These are phyloP conservation scores for Peucedramus taeniatus DNA, from an alignment of 2,113 vertebrate genomes.

Conservation along the genomic window DNA sequence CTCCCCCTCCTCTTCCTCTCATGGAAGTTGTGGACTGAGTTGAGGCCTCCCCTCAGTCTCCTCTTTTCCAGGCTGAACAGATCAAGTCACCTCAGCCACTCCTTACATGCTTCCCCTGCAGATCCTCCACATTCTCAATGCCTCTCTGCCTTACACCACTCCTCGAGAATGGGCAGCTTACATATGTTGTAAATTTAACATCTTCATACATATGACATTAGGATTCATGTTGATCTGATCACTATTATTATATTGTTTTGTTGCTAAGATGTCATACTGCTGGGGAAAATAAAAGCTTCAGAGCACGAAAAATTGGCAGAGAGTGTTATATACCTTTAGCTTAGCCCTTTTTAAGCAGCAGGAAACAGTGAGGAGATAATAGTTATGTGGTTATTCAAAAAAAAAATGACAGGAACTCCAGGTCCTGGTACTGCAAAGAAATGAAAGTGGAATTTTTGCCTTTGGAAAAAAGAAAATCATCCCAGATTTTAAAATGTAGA, in stretches of 20 bases:
- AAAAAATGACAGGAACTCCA: slow-evolving; percentile 28
- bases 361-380: not conserved
- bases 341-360: not conserved
- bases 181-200: not conserved
- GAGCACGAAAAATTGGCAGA: not conserved
- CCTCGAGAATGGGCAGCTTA: not conserved
- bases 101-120: not conserved
- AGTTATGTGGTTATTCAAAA: slow-evolving; percentile 31
- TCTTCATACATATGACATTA: not conserved
- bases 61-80: not conserved
- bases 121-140: not conserved
- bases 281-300: not conserved
- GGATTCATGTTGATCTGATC: not conserved
- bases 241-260: not conserved
- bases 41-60: not conserved
- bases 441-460: slow-evolving; percentile 53
- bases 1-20: not conserved
- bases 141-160: not conserved
- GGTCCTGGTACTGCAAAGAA: slow-evolving; percentile 1
- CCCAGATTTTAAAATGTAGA: slow-evolving; percentile 45
- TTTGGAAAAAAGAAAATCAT: not conserved
- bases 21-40: not conserved
- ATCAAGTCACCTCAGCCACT: not conserved
- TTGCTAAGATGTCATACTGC: not conserved
- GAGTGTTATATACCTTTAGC: not conserved